These are phyloP conservation scores for Phoxinus phoxinus DNA, from an alignment of 2,113 vertebrate species.

Conservation along the genomic window DNA sequence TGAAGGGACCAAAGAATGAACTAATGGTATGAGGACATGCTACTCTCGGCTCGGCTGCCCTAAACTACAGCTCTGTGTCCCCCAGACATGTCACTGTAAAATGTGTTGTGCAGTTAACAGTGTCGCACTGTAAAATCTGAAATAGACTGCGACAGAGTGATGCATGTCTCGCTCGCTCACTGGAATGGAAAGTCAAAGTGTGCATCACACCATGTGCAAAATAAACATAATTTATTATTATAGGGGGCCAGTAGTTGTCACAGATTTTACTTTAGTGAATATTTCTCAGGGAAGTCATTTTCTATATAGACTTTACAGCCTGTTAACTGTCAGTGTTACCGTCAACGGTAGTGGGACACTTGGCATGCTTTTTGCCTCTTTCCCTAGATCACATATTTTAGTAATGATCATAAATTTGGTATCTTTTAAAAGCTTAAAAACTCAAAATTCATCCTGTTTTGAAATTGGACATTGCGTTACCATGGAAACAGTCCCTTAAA, in stretches of 20 bases:
- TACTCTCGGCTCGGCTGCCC: conserved; percentile 50
- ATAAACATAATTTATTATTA: background rate
- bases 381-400: no score
- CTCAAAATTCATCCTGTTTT: no score
- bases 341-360: no score
- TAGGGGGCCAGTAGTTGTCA: background rate
- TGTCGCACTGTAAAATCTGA: conserved; percentile 54
- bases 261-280: background rate
- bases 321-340: no score
- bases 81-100: conserved; percentile 54
- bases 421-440: no score
- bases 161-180: background rate
- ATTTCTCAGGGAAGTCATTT: background rate
- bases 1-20: background rate
- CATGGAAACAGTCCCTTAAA: no score
- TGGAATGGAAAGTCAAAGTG: conserved; percentile 26
- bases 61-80: conserved; percentile 43
- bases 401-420: no score
- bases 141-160: conserved; percentile 44
- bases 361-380: no score
- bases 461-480: no score
- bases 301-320: background rate
- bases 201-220: background rate
- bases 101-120: conserved; percentile 42
- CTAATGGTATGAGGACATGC: conserved; percentile 5